Base-by-base conservation (phyloP, 2,797 vertebrate genomes). In the Nothura maculosa region DNA sequence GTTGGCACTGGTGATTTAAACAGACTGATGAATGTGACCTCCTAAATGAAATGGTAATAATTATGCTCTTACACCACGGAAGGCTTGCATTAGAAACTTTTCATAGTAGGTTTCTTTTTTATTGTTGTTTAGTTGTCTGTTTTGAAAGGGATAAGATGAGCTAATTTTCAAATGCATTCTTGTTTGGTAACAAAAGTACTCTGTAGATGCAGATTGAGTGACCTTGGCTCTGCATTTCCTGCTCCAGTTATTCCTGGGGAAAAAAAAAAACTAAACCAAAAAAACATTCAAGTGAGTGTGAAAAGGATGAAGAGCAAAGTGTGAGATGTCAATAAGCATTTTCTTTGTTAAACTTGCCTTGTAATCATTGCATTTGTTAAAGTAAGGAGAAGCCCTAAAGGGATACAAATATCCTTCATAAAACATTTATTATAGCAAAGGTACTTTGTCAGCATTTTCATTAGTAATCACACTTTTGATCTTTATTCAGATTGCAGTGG, bases 21-120 rank as follows among this genome's bases (percentile, higher is more conserved):
- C 57, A 89, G 42, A 57, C 32, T 88, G 69, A 89, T 81, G 89
- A 96, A 66, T 64, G 42, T 82, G 87, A 91, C 72, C 76, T 93
- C 50, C 91, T 78, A 54, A 74, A 60, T 57, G 61, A 76, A 80
- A 90, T 64, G 63, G 34, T 40, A 68, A 32, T 57, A 79, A 95
- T 77, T 85, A 94, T 67, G 50, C 54, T n/a, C 78, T 69, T 69
- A 77, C 38, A 52, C 43, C 21, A 79, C 55, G 61, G 34, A 68
- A 88, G 28, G 40, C 81, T 87, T 22, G 45, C 40, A 83, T 28
- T 54, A 79, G 80, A 82, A 87, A 24, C 22, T 50, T 92, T 80
- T 84, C 27, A 62, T 15, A 64, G 22, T n/a, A 58, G 21, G 6
- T 22, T 93, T 69, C 48, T 60, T 68, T 90, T 81, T 57, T 25